Evolutionary conservation across 1,140 invertebrate genomes (phyloP), one percentile per base, ranked within the genome.

Genomic region (Pachyrhynchus sulphureomaculatus): DNA sequence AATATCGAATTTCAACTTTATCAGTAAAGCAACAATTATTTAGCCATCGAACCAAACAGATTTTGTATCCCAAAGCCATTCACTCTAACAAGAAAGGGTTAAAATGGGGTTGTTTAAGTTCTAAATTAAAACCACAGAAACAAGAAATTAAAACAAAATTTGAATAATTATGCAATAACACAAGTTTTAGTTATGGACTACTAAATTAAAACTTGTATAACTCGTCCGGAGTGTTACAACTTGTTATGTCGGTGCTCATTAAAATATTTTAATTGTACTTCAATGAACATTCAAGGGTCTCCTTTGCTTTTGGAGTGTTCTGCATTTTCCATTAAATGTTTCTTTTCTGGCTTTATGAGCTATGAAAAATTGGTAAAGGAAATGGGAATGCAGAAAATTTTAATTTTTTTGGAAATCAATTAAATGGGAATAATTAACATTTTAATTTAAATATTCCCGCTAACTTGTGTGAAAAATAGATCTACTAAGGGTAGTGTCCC

Each of bases 101-200:
- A 32, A 29, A 26, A 26, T 17, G 24, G 53, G 24, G 15, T 54
- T 39, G 51, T 54, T 24, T 13, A 29, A 42, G 15, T 23, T 18
- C n/a, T 13, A 45, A 56, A 56, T 56, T 56, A 56, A 45, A 53
- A 52, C 47, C 34, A 21, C 23, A 52, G 39, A 32, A 55, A 64
- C 36, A 48, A 56, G 56, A 53, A 54, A 49, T 53, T 61, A 59
- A 60, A 60, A 41, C 24, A 44, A 62, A 66, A 70, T 70, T 70
- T 70, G 64, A 68, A 70, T 70, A 68, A 70, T 68, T 68, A 68
- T 70, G 63, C 68, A 70, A 70, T 68, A 70, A 68, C 68, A 68
- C 59, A 64, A 62, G 64, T 62, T 64, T n/a, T 57, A 65, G 59
- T 67, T 68, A 66, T 64, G 62, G 42, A 58, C 29, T 56, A 41